Conservation (phyloP, 2,113 vertebrate species). For the Aleadryas rufinucha region DNA sequence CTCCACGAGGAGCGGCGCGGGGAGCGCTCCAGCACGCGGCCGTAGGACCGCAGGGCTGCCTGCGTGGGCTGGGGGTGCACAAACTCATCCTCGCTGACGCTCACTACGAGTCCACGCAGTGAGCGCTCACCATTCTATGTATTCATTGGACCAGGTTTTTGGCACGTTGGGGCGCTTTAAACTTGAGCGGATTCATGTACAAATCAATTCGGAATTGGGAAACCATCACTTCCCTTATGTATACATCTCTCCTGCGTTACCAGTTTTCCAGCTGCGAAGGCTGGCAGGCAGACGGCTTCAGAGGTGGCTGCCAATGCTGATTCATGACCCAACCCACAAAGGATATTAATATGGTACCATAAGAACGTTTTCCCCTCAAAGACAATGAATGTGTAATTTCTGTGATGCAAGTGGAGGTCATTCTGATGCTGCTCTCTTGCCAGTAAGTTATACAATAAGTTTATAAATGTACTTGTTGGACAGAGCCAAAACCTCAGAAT, state of each 20-base stretch:
- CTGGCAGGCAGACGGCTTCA: constrained; percentile 37
- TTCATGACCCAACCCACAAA: constrained; percentile 49
- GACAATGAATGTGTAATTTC: constrained; percentile 49
- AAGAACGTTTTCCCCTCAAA: constrained; percentile 21
- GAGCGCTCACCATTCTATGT: not conserved
- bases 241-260: not conserved
- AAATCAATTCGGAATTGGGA: constrained; percentile 37
- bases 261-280: constrained; percentile 66
- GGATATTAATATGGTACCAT: constrained; percentile 36
- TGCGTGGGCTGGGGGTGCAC: not conserved
- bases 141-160: not conserved
- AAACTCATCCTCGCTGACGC: not conserved
- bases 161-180: not conserved
- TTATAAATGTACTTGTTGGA: constrained; percentile 11
- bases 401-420: constrained; percentile 58
- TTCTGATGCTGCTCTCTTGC: not conserved
- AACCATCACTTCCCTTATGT: constrained; percentile 36
- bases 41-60: not conserved
- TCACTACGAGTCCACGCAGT: not conserved
- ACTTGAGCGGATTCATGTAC: not conserved
- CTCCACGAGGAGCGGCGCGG: not conserved
- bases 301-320: constrained; percentile 53
- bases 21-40: not conserved
- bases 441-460: constrained; percentile 44
- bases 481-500: constrained; percentile 36